Evolutionary conservation across 2,888 invertebrate species (phyloP).

Genomic region (Embidobia sp.): DNA sequence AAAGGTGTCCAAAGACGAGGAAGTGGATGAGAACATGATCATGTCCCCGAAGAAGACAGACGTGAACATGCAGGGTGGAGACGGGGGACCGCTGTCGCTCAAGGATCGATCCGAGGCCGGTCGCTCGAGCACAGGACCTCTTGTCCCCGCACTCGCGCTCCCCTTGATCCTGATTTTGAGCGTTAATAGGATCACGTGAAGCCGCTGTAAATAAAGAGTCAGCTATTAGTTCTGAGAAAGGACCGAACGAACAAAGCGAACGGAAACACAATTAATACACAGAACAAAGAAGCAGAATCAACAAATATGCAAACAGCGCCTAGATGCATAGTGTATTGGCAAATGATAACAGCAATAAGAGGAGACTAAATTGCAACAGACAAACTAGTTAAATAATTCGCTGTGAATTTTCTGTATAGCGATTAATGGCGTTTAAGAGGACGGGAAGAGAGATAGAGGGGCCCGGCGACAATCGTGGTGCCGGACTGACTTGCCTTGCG

Average conservation of each 20-base stretch:
- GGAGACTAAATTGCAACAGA: slow-evolving; percentile 17
- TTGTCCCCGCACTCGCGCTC: slow-evolving; percentile 21
- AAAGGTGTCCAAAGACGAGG: slow-evolving; percentile 76
- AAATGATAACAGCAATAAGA: slow-evolving; percentile 41
- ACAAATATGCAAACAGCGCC: slow-evolving; percentile 41
- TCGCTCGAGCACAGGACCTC: slow-evolving; percentile 15
- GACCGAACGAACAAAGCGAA: neutral
- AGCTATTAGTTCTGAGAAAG: slow-evolving; percentile 36
- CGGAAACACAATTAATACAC: too few species aligned
- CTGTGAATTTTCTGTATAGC: slow-evolving; percentile 58
- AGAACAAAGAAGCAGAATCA: too few species aligned
- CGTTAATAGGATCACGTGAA: slow-evolving; percentile 73
- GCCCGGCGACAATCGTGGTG: too few species aligned
- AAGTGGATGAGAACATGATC: slow-evolving; percentile 80
- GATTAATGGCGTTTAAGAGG: slow-evolving; percentile 27
- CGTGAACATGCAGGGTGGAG: slow-evolving; percentile 79
- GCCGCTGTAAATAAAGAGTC: slow-evolving; percentile 35
- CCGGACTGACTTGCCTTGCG: too few species aligned
- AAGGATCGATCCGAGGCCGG: slow-evolving; percentile 72
- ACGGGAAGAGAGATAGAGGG: slow-evolving; percentile 66
- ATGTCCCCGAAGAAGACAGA: slow-evolving; percentile 79
- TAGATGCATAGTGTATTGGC: slow-evolving; percentile 55
- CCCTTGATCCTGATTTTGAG: slow-evolving; percentile 21
- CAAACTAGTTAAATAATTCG: slow-evolving; percentile 47
- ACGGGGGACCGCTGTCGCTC: slow-evolving; percentile 74